Percentiles rank a stretch among this genome's conserved stretches.
Evolutionary conservation across 1,140 invertebrate species (phyloP).

Genomic region (Phortica variegata): DNA sequence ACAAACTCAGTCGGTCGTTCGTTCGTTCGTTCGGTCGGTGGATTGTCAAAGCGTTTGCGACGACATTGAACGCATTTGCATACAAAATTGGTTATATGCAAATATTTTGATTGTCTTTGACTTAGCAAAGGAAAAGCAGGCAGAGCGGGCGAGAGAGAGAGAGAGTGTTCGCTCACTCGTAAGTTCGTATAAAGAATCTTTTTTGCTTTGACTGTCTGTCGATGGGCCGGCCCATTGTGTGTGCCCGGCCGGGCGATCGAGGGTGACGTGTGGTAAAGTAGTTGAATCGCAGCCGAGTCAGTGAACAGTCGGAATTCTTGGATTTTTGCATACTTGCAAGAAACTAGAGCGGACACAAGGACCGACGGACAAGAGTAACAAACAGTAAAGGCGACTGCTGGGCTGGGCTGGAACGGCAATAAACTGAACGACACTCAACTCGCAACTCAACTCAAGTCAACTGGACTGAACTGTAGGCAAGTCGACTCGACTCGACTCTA

Average conservation of each 20-base stretch:
- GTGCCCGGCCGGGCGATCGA: no score
- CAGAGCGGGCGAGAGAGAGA: no score
- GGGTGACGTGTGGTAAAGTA: no score
- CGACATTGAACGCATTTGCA: constrained; percentile 35
- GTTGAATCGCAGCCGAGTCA: no score
- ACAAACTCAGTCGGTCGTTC: constrained; percentile 26
- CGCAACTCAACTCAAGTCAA: no score
- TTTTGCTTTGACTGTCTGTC: no score
- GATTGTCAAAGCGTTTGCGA: constrained; percentile 18
- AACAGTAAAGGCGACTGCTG: background rate
- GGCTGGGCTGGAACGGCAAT: no score
- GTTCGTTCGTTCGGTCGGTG: no score
- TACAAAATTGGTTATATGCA: constrained; percentile 55
- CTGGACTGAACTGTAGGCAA: no score
- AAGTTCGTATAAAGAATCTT: constrained; percentile 54
- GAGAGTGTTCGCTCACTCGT: constrained; percentile 16
- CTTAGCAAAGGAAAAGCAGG: constrained; percentile 12
- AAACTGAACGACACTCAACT: no score
- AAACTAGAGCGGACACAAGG: constrained; percentile 35
- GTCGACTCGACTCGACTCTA: no score
- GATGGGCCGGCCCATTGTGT: no score
- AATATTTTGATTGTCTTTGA: constrained; percentile 55
- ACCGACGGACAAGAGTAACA: background rate
- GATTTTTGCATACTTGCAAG: constrained; percentile 27
- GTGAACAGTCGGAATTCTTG: constrained; percentile 43